Conservation (phyloP, 1,140 invertebrate species). For the Paralvinella palmiformis region DNA sequence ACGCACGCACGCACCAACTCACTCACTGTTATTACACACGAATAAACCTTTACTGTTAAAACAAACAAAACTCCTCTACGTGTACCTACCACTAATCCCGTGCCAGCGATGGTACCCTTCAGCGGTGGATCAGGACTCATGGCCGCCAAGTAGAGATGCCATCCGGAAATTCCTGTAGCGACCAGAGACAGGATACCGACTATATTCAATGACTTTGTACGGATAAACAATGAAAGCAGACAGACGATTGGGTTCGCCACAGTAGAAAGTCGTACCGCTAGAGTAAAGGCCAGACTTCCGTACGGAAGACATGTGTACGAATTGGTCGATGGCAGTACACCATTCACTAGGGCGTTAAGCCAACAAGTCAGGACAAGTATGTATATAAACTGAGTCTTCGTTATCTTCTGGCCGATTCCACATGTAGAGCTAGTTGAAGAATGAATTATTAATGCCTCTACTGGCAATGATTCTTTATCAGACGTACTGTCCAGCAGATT, state of each 20-base stretch:
- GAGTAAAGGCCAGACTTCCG: slow-evolving; percentile 68
- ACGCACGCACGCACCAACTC: not conserved
- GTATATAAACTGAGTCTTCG: slow-evolving; percentile 8
- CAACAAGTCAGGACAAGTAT: slow-evolving; percentile 34
- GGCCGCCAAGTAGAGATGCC: slow-evolving; percentile 65
- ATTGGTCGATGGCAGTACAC: slow-evolving; percentile 75
- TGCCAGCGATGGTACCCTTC: slow-evolving; percentile 55
- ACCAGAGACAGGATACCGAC: slow-evolving; percentile 56
- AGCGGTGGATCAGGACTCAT: slow-evolving; percentile 71
- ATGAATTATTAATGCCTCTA: too few species aligned
- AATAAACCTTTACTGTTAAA: too few species aligned
- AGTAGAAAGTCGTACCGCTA: slow-evolving; percentile 70
- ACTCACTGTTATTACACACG: too few species aligned
- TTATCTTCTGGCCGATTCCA: too few species aligned
- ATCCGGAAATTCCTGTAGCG: slow-evolving; percentile 56
- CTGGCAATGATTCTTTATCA: too few species aligned
- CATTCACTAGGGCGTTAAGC: slow-evolving; percentile 53
- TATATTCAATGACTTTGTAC: slow-evolving; percentile 56
- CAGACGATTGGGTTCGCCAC: slow-evolving; percentile 80
- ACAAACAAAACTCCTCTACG: too few species aligned
- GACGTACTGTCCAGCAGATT: too few species aligned
- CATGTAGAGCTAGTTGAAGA: too few species aligned
- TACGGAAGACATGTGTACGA: slow-evolving; percentile 84
- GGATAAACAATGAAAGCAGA: slow-evolving; percentile 69
- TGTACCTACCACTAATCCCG: slow-evolving; percentile 66